Evolutionary conservation across 1,140 invertebrate genomes (phyloP).

Genomic region (Homarus americanus): DNA sequence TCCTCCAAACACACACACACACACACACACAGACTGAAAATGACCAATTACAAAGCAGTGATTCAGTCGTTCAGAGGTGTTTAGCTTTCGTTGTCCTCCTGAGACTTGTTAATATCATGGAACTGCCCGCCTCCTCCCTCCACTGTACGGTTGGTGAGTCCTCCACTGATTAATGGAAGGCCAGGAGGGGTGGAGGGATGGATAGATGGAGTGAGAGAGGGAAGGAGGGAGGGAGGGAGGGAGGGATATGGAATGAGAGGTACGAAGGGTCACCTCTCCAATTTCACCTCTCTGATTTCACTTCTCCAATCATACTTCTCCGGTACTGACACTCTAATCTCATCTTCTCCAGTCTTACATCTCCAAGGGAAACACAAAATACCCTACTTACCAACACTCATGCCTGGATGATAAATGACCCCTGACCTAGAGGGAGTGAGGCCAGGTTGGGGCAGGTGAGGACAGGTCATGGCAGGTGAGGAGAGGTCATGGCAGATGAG

Average conservation of each 20-base stretch:
- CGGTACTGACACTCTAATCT: too few species aligned
- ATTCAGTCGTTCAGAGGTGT: constrained; percentile 33
- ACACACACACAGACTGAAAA: not conserved
- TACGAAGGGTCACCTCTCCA: too few species aligned
- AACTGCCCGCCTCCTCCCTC: not conserved
- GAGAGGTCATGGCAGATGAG: too few species aligned
- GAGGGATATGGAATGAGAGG: too few species aligned
- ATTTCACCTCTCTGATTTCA: too few species aligned
- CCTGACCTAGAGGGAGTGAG: not conserved
- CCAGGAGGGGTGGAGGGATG: not conserved
- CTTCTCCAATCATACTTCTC: too few species aligned
- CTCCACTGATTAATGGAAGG: constrained; percentile 22
- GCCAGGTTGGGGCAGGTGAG: not conserved
- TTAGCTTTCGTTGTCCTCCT: not conserved
- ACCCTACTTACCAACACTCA: not conserved
- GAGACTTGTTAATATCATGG: constrained; percentile 19
- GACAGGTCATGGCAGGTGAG: not conserved
- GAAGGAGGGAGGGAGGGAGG: too few species aligned
- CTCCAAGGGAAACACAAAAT: too few species aligned
- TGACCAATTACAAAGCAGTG: constrained; percentile 50
- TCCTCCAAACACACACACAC: too few species aligned
- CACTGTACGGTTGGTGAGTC: not conserved
- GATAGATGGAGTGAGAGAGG: too few species aligned
- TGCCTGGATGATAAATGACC: constrained; percentile 20
- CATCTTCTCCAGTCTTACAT: too few species aligned